phyloP scores from a whole-genome alignment of 2,113 vertebrate species.

The Spea bombifrons region DNA sequence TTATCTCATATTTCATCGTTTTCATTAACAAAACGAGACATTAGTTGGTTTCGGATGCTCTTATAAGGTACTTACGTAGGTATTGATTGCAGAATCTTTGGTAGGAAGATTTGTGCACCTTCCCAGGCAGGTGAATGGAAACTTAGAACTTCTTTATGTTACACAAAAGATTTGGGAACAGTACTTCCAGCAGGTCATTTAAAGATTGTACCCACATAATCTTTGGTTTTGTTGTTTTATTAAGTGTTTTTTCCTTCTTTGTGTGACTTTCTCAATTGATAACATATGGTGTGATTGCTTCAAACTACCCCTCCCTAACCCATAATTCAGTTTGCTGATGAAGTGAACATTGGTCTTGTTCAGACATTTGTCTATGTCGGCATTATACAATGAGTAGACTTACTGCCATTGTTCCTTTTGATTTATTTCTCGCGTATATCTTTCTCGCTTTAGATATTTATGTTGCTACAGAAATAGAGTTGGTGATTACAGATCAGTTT shows the following conservation, averaged over 20 bases:
- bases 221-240: background rate
- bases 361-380: slow-evolving; percentile 16
- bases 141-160: no score
- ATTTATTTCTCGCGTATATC: background rate
- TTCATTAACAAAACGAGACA: no score
- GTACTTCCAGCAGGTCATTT: no score
- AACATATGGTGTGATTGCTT: slow-evolving; percentile 20
- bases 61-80: no score
- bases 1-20: no score
- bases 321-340: slow-evolving; percentile 23
- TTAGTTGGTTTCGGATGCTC: no score
- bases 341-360: slow-evolving; percentile 15
- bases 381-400: background rate
- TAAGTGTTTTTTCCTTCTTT: background rate
- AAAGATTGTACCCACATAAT: background rate
- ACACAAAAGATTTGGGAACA: no score
- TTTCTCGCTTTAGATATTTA: background rate
- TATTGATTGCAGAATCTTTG: no score
- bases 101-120: no score
- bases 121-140: no score
- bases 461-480: background rate
- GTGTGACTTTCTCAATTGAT: slow-evolving; percentile 7
- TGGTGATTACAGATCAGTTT: background rate
- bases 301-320: background rate
- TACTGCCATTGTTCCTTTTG: slow-evolving; percentile 6